Evolutionary conservation across 2,113 vertebrate genomes (phyloP).

Genomic region (Apistogramma diplotaenia): DNA sequence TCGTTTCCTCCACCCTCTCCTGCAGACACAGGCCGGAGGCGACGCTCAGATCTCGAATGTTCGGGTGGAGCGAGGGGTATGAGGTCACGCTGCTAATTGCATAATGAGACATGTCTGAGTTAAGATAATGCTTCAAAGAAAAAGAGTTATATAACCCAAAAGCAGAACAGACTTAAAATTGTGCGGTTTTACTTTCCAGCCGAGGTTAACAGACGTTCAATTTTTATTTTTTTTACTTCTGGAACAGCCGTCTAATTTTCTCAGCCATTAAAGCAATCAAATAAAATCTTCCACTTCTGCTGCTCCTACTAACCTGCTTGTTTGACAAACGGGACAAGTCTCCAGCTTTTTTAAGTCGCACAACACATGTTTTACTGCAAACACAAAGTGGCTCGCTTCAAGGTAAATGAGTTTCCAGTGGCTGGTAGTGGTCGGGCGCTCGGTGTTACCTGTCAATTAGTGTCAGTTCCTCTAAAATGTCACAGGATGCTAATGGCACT

Average conservation of each 20-base stretch:
- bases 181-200: not conserved
- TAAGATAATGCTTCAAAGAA: conserved; percentile 53
- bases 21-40: conserved; percentile 56
- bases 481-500: conserved; percentile 1
- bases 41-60: conserved; percentile 42
- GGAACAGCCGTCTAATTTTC: not conserved
- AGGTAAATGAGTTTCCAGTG: conserved; percentile 3
- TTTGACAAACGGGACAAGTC: conserved; percentile 4
- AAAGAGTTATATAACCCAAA: conserved; percentile 33
- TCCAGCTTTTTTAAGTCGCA: conserved; percentile 16
- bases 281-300: not conserved
- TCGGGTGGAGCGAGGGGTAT: conserved; percentile 38
- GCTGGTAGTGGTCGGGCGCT: conserved; percentile 1
- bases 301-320: not conserved
- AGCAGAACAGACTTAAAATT: conserved; percentile 2
- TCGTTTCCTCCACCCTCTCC: conserved; percentile 65
- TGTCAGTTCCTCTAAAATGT: conserved; percentile 21
- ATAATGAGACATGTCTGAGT: conserved; percentile 55
- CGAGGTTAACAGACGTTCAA: not conserved
- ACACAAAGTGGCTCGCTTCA: conserved; percentile 16
- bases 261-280: not conserved
- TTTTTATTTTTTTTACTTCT: not conserved
- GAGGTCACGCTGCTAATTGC: conserved; percentile 62
- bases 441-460: conserved; percentile 20
- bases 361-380: not conserved